These are phyloP conservation scores for Numenius arquata DNA, from an alignment of 2,113 vertebrate genomes.

Conservation along the genomic window DNA sequence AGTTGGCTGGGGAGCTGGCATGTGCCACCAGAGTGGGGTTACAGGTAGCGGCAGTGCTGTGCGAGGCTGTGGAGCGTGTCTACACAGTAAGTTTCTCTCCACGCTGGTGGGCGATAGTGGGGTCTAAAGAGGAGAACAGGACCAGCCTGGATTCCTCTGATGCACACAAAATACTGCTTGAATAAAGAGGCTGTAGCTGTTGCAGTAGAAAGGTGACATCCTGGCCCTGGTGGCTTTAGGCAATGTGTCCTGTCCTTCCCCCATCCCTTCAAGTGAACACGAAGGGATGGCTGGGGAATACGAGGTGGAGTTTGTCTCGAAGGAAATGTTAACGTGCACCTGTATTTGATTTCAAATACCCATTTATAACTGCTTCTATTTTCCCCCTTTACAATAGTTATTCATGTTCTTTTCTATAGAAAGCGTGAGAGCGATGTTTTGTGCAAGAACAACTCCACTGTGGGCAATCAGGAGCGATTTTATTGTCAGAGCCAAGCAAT, in stretches of 20 bases:
- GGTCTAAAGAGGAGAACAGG: background rate
- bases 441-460: background rate
- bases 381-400: background rate
- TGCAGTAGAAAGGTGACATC: background rate
- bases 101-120: rapidly evolving
- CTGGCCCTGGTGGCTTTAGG: background rate
- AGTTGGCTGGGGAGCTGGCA: background rate
- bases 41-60: background rate
- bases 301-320: background rate
- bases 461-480: background rate
- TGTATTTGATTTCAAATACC: background rate
- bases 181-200: background rate
- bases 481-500: background rate
- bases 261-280: background rate
- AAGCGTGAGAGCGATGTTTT: background rate
- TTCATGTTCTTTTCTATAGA: background rate
- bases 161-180: background rate
- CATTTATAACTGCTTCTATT: background rate
- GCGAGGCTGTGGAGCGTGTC: background rate
- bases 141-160: background rate
- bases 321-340: background rate
- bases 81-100: background rate
- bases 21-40: background rate
- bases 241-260: background rate
- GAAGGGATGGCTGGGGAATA: background rate